Conservation (phyloP, 1,140 invertebrate genomes). For the Bombyx mandarina region DNA sequence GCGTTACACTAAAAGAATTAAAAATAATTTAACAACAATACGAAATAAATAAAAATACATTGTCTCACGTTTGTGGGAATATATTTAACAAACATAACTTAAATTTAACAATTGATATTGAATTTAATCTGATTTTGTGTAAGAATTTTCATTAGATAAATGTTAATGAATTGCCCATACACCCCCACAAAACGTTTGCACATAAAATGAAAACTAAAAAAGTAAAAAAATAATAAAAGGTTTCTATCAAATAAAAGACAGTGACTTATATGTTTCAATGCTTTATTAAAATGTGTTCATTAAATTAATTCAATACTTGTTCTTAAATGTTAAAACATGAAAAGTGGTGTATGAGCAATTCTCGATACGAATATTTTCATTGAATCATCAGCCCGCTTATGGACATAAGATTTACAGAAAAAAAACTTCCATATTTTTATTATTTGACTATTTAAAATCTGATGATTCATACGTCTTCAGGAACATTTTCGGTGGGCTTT, state of each 20-base stretch:
- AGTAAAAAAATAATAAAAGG: conserved; percentile 36
- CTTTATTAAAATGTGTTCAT: conserved; percentile 55
- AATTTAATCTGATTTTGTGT: conserved; percentile 1
- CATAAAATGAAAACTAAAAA: conserved; percentile 42
- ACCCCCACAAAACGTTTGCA: conserved; percentile 54
- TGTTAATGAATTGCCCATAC: conserved; percentile 46
- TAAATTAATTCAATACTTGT: conserved; percentile 30
- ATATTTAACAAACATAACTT: conserved; percentile 25
- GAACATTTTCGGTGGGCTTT: no score
- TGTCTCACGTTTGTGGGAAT: conserved; percentile 59
- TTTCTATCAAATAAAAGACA: conserved; percentile 52
- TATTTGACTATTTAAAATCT: no score
- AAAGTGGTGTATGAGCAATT: conserved; percentile 69
- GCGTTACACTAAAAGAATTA: conserved; percentile 9
- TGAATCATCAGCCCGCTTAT: no score
- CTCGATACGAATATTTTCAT: conserved; percentile 8
- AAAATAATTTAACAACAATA: not conserved
- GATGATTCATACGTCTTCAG: no score
- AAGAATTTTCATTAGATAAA: conserved; percentile 1
- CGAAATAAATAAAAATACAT: conserved; percentile 17
- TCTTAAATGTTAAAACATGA: conserved; percentile 41
- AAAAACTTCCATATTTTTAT: no score
- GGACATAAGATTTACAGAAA: no score
- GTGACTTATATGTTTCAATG: conserved; percentile 35
- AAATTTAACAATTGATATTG: not conserved